A percentile compares a stretch with the other conserved stretches of the same genome.
Conservation (phyloP, 2,797 vertebrate species). For the Acropternis orthonyx region DNA sequence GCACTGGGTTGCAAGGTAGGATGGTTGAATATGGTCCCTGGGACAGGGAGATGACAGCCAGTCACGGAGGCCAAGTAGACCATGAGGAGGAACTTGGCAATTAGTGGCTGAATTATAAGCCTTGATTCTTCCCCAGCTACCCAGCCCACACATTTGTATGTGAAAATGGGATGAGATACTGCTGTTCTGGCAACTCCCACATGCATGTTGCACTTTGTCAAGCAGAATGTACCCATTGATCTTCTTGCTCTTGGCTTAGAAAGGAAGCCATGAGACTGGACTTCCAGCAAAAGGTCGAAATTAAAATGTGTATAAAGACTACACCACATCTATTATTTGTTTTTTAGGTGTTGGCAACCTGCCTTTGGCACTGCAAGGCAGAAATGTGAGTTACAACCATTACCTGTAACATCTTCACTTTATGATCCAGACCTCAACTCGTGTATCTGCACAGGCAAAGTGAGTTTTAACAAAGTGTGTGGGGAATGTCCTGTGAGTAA, state of each 20-base stretch:
- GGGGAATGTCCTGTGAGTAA: neutral
- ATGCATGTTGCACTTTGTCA: neutral
- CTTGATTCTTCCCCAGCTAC: fast-evolving
- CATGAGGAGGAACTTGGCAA: neutral
- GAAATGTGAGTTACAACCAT: neutral
- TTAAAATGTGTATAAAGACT: neutral
- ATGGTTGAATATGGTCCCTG: neutral
- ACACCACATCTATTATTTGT: neutral
- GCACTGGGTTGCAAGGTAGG: neutral
- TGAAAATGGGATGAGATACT: neutral
- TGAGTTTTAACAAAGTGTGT: neutral
- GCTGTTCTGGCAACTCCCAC: neutral
- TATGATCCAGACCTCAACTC: neutral
- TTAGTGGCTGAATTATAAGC: neutral
- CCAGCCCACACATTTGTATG: neutral
- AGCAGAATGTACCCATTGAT: neutral
- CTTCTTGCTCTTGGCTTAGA: neutral
- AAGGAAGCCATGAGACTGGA: neutral
- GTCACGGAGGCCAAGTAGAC: neutral
- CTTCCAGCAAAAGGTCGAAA: neutral
- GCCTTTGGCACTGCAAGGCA: neutral
- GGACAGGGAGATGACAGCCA: neutral
- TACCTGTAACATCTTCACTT: neutral
- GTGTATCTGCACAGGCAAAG: neutral
- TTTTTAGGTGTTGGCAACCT: neutral